phyloP scores from a whole-genome alignment of 1,140 invertebrate species.

The Drosophila kikkawai region DNA sequence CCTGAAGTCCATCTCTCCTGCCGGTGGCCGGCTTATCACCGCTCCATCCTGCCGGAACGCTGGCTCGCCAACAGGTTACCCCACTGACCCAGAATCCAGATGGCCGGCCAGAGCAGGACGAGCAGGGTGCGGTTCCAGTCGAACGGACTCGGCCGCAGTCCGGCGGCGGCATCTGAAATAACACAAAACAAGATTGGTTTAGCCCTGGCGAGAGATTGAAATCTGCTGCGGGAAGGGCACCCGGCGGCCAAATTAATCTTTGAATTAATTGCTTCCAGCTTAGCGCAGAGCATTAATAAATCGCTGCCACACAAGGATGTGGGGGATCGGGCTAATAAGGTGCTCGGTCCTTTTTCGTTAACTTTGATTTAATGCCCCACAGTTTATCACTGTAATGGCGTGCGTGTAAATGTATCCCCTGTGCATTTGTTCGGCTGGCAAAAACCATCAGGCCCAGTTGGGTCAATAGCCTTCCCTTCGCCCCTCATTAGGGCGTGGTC shows the following conservation, averaged over 20 bases:
- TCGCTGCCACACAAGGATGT: conserved; percentile 42
- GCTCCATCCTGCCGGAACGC: conserved; percentile 10
- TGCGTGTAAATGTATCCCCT: conserved; percentile 73
- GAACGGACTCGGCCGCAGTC: conserved; percentile 20
- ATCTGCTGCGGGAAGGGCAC: conserved; percentile 58
- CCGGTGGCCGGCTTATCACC: conserved; percentile 41
- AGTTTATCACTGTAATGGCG: conserved; percentile 82
- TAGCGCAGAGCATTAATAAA: conserved; percentile 82
- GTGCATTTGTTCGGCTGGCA: conserved; percentile 73
- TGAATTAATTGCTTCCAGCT: conserved; percentile 83
- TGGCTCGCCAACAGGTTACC: conserved; percentile 19
- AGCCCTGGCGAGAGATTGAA: conserved; percentile 53
- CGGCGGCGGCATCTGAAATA: conserved; percentile 53
- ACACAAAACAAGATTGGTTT: conserved; percentile 22
- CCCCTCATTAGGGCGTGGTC: conserved; percentile 38
- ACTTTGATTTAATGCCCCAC: conserved; percentile 82
- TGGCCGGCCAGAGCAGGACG: conserved; percentile 15
- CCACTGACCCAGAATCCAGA: conserved; percentile 17
- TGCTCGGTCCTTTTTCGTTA: conserved; percentile 66
- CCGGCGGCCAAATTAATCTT: conserved; percentile 82
- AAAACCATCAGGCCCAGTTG: conserved; percentile 61
- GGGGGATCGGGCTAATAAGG: conserved; percentile 65
- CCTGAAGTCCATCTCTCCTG: conserved; percentile 49
- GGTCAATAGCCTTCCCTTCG: conserved; percentile 28
- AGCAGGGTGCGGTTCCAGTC: conserved; percentile 22